Conservation (phyloP, 2,888 invertebrate genomes). For the Drosophila melanocephala region DNA sequence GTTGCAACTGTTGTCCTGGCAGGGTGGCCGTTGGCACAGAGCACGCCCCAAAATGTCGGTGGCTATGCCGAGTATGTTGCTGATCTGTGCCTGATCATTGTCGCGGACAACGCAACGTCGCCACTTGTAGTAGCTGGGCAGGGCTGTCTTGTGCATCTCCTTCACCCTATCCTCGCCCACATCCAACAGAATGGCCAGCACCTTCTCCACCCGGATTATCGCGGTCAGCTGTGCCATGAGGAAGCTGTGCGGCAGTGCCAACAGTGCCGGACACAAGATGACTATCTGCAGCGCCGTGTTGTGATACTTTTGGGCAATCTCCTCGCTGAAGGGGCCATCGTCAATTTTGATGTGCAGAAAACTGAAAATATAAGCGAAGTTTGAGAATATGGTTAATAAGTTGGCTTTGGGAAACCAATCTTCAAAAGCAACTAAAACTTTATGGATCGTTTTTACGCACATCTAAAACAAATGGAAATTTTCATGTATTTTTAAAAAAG, state of each 20-base stretch:
- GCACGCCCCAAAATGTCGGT: conserved; percentile 90
- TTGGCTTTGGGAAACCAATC: not conserved
- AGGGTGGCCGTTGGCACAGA: conserved; percentile 87
- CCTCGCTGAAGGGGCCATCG: conserved; percentile 87
- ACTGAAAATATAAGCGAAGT: conserved; percentile 77
- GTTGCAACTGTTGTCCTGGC: conserved; percentile 87
- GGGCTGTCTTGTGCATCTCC: conserved; percentile 89
- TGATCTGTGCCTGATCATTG: conserved; percentile 93
- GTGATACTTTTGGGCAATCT: conserved; percentile 86
- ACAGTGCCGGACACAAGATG: conserved; percentile 91
- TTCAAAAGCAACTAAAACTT: not conserved
- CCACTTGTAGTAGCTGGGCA: conserved; percentile 92
- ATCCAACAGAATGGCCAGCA: conserved; percentile 92
- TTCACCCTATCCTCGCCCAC: conserved; percentile 91
- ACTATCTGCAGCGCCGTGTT: conserved; percentile 92
- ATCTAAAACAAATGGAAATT: too few relatives aligned
- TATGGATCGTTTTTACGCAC: not conserved
- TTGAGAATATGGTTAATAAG: not conserved
- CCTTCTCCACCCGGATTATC: conserved; percentile 88
- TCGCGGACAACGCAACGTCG: conserved; percentile 92
- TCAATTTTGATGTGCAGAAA: conserved; percentile 91
- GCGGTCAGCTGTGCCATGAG: conserved; percentile 83
- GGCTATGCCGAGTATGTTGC: conserved; percentile 93
- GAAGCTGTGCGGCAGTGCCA: conserved; percentile 86
- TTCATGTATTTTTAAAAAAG: not conserved